A percentile compares a stretch with the other conserved stretches of the same genome.
phyloP scores from a whole-genome alignment of 2,113 vertebrate species.

The Patagioenas fasciata region DNA sequence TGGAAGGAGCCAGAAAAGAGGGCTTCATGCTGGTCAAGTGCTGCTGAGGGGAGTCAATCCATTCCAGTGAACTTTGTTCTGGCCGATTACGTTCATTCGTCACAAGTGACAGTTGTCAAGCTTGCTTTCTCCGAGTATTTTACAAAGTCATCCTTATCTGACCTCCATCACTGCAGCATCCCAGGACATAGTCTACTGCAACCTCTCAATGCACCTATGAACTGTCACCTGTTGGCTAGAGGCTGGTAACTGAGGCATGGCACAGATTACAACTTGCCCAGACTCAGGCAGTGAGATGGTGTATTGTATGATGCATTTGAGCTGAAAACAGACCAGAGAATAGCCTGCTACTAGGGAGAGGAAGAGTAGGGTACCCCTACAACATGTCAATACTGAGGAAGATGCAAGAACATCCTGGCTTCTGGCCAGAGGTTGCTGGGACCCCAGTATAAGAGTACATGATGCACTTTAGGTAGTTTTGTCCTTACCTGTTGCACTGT shows the following conservation, averaged over 20 bases:
- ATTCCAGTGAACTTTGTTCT: background rate
- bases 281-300: background rate
- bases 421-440: background rate
- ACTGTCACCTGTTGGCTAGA: background rate
- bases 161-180: background rate
- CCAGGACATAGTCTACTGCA: background rate
- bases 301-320: background rate
- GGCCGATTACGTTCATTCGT: background rate
- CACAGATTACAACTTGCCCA: background rate
- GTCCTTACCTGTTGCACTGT: background rate
- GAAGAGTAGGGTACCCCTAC: background rate
- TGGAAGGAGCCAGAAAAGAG: background rate
- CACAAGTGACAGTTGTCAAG: background rate
- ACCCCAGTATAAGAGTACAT: background rate
- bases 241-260: background rate
- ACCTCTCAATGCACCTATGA: background rate
- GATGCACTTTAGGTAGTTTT: background rate
- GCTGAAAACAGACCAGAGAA: background rate
- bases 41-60: background rate
- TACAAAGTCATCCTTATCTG: background rate
- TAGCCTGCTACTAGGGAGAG: background rate
- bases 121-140: background rate
- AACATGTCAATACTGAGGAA: background rate
- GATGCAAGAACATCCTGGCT: background rate
- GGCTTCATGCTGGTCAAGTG: background rate